phyloP scores from a whole-genome alignment of 2,797 vertebrate genomes.

The Allobates femoralis region DNA sequence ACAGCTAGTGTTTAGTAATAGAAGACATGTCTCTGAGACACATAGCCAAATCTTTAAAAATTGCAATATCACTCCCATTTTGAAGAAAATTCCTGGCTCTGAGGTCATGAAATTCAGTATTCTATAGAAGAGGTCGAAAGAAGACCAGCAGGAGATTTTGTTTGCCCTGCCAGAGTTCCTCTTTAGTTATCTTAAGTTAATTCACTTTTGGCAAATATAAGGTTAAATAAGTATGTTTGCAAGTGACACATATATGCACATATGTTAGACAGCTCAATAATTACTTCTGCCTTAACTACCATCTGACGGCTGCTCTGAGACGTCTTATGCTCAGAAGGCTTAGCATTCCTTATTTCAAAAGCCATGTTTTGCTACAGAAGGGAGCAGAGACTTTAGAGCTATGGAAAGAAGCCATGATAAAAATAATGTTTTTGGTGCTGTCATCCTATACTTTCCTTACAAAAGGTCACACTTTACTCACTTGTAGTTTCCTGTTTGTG shows the following conservation, averaged over 20 bases:
- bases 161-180: background rate
- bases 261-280: constrained; percentile 62
- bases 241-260: constrained; percentile 52
- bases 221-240: constrained; percentile 49
- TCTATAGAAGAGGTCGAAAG: background rate
- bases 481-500: constrained; percentile 71
- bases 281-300: constrained; percentile 52
- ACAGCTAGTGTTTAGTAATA: background rate
- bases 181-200: constrained; percentile 10
- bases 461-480: constrained; percentile 70
- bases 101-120: background rate
- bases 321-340: constrained; percentile 39
- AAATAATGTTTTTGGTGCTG: constrained; percentile 41
- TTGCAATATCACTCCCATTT: background rate
- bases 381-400: constrained; percentile 58
- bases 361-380: constrained; percentile 55
- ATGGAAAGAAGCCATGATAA: constrained; percentile 58
- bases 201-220: constrained; percentile 19
- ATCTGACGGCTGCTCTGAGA: constrained; percentile 58
- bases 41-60: background rate
- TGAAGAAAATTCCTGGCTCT: background rate
- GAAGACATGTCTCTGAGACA: background rate
- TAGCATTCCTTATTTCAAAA: constrained; percentile 62
- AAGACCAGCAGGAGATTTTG: background rate
- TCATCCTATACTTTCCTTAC: constrained; percentile 29